Evolutionary conservation across 2,113 vertebrate genomes (phyloP).

Genomic region (human (Homo sapiens)): DNA sequence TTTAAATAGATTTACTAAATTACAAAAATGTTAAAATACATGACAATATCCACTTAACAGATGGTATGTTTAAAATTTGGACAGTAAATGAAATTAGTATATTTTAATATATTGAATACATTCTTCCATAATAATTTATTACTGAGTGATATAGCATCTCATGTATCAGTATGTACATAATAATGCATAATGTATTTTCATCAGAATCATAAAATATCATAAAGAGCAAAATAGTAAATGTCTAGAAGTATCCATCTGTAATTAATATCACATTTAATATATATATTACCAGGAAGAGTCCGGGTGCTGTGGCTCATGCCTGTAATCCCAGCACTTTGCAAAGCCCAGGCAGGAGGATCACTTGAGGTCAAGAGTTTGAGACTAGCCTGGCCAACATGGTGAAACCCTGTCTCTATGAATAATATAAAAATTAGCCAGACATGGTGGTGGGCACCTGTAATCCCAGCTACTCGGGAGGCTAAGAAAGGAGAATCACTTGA

Average conservation of each 20-base stretch:
- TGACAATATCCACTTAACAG: background rate
- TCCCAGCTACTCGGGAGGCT: too few species aligned
- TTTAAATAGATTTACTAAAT: background rate
- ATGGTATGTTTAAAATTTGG: background rate
- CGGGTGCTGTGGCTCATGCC: too few species aligned
- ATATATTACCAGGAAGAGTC: background rate
- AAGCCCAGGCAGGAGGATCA: too few species aligned
- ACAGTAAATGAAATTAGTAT: background rate
- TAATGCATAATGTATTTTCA: background rate
- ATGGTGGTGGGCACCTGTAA: too few species aligned
- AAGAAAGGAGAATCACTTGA: too few species aligned
- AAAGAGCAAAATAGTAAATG: background rate
- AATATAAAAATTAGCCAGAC: too few species aligned
- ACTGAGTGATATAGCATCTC: background rate
- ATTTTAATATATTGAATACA: background rate
- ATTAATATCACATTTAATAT: background rate
- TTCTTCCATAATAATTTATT: conserved; percentile 1
- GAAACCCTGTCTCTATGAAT: too few species aligned
- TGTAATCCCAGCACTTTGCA: too few species aligned
- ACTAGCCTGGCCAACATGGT: too few species aligned
- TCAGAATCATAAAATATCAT: background rate
- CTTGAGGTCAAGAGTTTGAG: too few species aligned
- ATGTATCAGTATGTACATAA: background rate
- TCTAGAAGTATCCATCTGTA: background rate
- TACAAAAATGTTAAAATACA: background rate